Evolutionary conservation across 2,888 invertebrate species (phyloP).

Genomic region (Acholoe squamosa): DNA sequence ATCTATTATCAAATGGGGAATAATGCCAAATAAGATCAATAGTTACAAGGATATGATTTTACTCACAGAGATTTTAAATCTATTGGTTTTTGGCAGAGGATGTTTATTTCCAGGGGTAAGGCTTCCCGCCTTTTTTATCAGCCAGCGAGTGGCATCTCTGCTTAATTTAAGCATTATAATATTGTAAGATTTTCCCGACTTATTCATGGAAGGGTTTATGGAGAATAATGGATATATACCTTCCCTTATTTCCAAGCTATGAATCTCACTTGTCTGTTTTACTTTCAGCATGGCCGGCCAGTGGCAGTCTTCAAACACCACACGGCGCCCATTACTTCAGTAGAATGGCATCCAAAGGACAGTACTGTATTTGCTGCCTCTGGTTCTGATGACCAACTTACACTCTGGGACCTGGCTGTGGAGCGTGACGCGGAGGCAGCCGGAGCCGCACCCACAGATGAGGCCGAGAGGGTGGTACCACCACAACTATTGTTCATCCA

Average conservation of each 20-base stretch:
- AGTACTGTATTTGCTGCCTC: slow-evolving; percentile 95
- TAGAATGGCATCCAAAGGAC: slow-evolving; percentile 98
- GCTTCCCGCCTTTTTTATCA: too few relatives aligned
- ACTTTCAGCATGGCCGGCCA: slow-evolving; percentile 86
- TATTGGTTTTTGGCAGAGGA: too few relatives aligned
- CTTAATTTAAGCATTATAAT: too few relatives aligned
- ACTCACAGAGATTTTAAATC: too few relatives aligned
- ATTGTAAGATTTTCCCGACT: too few relatives aligned
- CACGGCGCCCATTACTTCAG: slow-evolving; percentile 94
- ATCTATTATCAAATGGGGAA: background rate
- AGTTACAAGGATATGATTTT: too few relatives aligned
- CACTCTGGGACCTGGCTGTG: slow-evolving; percentile 94
- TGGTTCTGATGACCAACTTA: slow-evolving; percentile 97
- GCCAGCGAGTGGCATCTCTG: too few relatives aligned
- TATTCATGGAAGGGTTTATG: too few relatives aligned
- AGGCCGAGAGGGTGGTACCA: slow-evolving; percentile 85
- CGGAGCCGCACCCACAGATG: slow-evolving; percentile 70
- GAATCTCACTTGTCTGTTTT: background rate
- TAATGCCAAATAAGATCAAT: too few relatives aligned
- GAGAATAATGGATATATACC: background rate
- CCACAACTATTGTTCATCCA: slow-evolving; percentile 98
- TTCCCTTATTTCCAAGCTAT: background rate
- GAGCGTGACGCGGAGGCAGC: slow-evolving; percentile 77
- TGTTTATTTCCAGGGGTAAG: too few relatives aligned
- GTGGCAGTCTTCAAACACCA: slow-evolving; percentile 98